Conservation (phyloP, 1,140 invertebrate species). For the Hylaeus anthracinus region DNA sequence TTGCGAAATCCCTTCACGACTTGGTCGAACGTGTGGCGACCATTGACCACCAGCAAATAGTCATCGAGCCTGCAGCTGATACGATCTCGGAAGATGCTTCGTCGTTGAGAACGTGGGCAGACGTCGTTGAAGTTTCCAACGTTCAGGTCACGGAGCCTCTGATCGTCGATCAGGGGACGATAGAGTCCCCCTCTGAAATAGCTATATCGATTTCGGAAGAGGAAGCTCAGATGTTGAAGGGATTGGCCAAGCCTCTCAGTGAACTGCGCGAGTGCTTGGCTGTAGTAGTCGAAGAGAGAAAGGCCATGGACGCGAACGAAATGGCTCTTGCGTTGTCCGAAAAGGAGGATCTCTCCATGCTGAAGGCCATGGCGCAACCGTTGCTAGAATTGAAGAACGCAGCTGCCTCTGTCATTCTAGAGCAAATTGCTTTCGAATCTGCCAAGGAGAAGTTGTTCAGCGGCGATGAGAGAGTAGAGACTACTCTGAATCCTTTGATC, state of each 20-base stretch:
- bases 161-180: slow-evolving; percentile 37
- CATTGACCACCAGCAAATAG: slow-evolving; percentile 62
- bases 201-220: slow-evolving; percentile 56
- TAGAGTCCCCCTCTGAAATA: slow-evolving; percentile 52
- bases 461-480: neutral
- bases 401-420: slow-evolving; percentile 47
- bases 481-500: slow-evolving; percentile 36
- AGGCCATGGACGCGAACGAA: slow-evolving; percentile 75
- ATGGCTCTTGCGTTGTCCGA: slow-evolving; percentile 56
- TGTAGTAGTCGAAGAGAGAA: slow-evolving; percentile 77
- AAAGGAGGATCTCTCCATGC: slow-evolving; percentile 45
- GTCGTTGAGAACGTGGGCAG: slow-evolving; percentile 57
- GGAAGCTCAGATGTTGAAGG: slow-evolving; percentile 52
- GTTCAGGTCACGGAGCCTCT: slow-evolving; percentile 26
- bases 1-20: slow-evolving; percentile 81
- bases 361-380: slow-evolving; percentile 38
- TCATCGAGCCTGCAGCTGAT: slow-evolving; percentile 54
- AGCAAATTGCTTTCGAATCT: slow-evolving; percentile 51
- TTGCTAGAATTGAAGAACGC: slow-evolving; percentile 51
- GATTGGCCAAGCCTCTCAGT: slow-evolving; percentile 80
- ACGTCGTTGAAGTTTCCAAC: slow-evolving; percentile 38
- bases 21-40: slow-evolving; percentile 68
- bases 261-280: slow-evolving; percentile 82
- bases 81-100: slow-evolving; percentile 57
- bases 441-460: slow-evolving; percentile 43